Evolutionary conservation across 2,113 vertebrate species (phyloP).

Genomic region (Rostratula benghalensis): DNA sequence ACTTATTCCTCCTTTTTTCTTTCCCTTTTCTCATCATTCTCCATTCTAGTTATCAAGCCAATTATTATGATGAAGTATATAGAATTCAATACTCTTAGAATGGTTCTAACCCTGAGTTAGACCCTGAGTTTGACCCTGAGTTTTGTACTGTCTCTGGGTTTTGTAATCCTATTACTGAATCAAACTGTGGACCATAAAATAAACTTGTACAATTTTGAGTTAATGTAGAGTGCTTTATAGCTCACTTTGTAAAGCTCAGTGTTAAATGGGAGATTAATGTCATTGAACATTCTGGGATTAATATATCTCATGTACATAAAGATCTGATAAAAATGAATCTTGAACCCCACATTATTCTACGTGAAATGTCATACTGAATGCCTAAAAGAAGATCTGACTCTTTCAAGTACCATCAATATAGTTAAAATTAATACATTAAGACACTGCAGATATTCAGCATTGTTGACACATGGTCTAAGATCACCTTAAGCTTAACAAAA

Average conservation of each 20-base stretch:
- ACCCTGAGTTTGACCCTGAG: neutral
- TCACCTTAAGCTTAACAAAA: neutral
- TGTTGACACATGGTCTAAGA: neutral
- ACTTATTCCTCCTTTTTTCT: neutral
- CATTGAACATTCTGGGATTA: neutral
- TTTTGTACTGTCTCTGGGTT: neutral
- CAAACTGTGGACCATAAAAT: neutral
- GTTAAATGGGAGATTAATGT: neutral
- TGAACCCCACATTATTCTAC: neutral
- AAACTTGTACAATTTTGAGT: neutral
- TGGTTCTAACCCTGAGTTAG: neutral
- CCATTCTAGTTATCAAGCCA: neutral
- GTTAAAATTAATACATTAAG: neutral
- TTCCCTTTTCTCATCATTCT: neutral
- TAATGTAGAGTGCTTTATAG: neutral
- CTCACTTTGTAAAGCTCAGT: neutral
- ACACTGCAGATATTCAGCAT: neutral
- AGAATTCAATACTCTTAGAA: neutral
- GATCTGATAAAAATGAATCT: neutral
- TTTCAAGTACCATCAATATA: neutral
- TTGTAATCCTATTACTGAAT: neutral
- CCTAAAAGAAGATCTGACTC: neutral
- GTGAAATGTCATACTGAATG: neutral
- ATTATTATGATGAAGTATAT: neutral
- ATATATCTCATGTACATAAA: neutral